phyloP scores from a whole-genome alignment of 2,113 vertebrate genomes.

The Megaleporinus macrocephalus region DNA sequence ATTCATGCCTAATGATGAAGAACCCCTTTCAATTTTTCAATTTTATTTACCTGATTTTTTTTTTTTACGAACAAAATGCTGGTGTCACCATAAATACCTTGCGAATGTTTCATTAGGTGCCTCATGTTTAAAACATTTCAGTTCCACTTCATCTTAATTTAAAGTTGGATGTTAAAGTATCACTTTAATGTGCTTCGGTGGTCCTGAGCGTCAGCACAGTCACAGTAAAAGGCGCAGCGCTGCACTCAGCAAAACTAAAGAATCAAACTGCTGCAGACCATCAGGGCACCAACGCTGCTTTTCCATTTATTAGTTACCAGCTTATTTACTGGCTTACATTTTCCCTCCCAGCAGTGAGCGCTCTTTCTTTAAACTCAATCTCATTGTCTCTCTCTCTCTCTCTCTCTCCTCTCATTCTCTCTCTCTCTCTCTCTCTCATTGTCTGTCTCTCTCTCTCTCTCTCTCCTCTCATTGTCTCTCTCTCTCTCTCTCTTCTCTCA shows the following conservation, averaged over 20 bases:
- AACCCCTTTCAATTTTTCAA: no score
- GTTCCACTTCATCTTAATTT: not conserved
- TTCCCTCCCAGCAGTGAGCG: not conserved
- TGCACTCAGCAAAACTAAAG: not conserved
- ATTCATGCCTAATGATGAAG: no score
- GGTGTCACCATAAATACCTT: no score
- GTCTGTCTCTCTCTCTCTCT: not conserved
- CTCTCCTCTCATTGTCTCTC: not conserved
- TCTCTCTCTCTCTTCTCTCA: not conserved
- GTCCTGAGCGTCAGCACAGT: not conserved
- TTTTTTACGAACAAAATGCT: no score
- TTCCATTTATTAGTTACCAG: not conserved
- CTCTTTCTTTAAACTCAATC: not conserved
- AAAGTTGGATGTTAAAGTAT: not conserved
- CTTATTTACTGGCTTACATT: not conserved
- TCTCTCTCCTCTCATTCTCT: not conserved
- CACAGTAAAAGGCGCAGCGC: not conserved
- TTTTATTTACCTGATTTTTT: no score
- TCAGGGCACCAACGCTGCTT: not conserved
- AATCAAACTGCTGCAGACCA: not conserved
- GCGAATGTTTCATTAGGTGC: not conserved
- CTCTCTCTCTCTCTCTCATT: conserved; percentile 23
- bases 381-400: not conserved
- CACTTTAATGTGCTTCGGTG: not conserved
- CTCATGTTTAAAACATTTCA: not conserved